These are phyloP conservation scores for Glyphotaelius pellucidus DNA, from an alignment of 2,888 invertebrate genomes.

Conservation along the genomic window DNA sequence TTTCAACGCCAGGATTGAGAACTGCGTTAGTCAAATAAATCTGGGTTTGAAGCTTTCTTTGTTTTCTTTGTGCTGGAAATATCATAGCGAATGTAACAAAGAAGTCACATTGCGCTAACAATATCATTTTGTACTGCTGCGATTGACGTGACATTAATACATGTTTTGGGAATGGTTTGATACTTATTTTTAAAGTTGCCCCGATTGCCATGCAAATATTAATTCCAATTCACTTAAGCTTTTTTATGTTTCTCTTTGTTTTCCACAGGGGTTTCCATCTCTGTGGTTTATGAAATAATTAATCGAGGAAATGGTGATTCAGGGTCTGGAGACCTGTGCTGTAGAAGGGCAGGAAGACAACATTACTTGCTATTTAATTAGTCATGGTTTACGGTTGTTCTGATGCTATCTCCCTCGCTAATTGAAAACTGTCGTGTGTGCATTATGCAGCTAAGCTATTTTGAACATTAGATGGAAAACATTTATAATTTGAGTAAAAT, in stretches of 20 bases:
- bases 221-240: background rate
- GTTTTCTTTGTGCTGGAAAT: background rate
- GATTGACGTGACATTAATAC: background rate
- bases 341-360: background rate
- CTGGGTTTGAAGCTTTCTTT: background rate
- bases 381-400: background rate
- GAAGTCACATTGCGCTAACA: background rate
- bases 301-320: background rate
- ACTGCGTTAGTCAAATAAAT: background rate
- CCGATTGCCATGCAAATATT: background rate
- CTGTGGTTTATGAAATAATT: background rate
- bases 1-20: background rate
- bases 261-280: background rate
- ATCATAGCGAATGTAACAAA: background rate
- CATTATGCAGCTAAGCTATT: background rate
- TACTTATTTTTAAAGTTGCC: background rate
- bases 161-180: background rate
- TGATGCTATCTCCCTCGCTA: no score
- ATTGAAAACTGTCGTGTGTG: no score
- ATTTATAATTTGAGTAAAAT: no score
- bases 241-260: background rate
- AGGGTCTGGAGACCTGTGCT: background rate
- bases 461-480: background rate
- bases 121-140: background rate
- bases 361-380: background rate